Conservation (phyloP, 2,888 invertebrate species). For the Drosophila prostipennis region DNA sequence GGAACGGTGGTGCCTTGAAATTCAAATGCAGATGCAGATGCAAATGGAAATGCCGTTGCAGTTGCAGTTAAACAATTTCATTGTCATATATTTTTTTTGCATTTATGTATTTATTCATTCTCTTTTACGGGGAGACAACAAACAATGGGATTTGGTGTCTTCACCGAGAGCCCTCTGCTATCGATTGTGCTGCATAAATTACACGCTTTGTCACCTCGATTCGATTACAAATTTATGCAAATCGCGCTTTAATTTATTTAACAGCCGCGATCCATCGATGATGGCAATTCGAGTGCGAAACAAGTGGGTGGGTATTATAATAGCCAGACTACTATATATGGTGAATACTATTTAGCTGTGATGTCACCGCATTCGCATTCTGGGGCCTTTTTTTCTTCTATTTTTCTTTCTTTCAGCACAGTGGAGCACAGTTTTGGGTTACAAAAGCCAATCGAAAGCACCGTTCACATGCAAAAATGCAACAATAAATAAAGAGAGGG, state of each 20-base stretch:
- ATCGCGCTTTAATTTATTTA: slow-evolving; percentile 29
- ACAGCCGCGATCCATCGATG: slow-evolving; percentile 4
- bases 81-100: slow-evolving; percentile 12
- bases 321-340: not conserved
- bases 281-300: slow-evolving; percentile 2
- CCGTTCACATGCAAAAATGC: slow-evolving; percentile 17
- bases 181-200: slow-evolving; percentile 35
- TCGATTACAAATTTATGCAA: slow-evolving; percentile 41
- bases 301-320: slow-evolving; percentile 27
- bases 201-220: slow-evolving; percentile 43
- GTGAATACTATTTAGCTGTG: slow-evolving; percentile 14
- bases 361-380: slow-evolving; percentile 34
- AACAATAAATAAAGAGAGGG: slow-evolving; percentile 9
- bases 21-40: slow-evolving; percentile 24
- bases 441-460: slow-evolving; percentile 7
- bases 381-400: not conserved
- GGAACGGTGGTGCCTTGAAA: slow-evolving; percentile 27
- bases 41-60: slow-evolving; percentile 14
- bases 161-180: slow-evolving; percentile 16
- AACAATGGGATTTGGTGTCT: slow-evolving; percentile 24
- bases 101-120: not conserved
- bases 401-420: not conserved
- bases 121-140: slow-evolving; percentile 8
- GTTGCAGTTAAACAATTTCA: slow-evolving; percentile 41
- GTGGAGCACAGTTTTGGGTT: slow-evolving; percentile 12